A percentile compares a stretch with the other conserved stretches of the same genome.
Conservation (phyloP, 2,797 vertebrate genomes). For the Gymnodraco acuticeps region DNA sequence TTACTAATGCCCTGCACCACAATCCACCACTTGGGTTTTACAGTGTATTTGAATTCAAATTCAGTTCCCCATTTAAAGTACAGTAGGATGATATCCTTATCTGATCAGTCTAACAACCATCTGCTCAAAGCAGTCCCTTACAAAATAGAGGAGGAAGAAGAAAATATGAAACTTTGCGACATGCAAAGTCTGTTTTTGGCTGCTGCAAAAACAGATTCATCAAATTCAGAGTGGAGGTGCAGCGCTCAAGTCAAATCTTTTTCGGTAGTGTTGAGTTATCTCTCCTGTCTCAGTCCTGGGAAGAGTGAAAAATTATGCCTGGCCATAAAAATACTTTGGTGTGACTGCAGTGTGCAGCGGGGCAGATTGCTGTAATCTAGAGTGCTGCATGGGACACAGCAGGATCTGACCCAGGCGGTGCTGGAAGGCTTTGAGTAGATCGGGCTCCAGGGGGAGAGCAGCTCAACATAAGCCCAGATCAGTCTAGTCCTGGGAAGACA, state of each 20-base stretch:
- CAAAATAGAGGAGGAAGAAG: constrained; percentile 32
- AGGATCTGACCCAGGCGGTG: constrained; percentile 49
- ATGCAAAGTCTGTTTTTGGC: constrained; percentile 23
- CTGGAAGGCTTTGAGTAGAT: constrained; percentile 63
- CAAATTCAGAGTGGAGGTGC: constrained; percentile 65
- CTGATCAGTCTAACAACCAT: constrained; percentile 23
- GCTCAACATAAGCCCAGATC: constrained; percentile 76
- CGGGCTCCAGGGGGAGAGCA: constrained; percentile 60
- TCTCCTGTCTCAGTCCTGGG: constrained; percentile 42
- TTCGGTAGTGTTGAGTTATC: constrained; percentile 71
- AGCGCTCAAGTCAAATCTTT: constrained; percentile 61
- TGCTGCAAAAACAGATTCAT: constrained; percentile 66
- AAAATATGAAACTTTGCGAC: background rate
- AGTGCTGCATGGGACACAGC: constrained; percentile 52
- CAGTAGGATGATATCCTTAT: constrained; percentile 6
- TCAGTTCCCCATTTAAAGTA: constrained; percentile 1
- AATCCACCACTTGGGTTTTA: background rate
- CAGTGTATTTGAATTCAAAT: constrained; percentile 6
- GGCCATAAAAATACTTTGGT: constrained; percentile 71
- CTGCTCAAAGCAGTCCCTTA: constrained; percentile 26
- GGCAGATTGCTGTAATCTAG: constrained; percentile 53
- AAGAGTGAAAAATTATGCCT: constrained; percentile 66
- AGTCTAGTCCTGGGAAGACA: constrained; percentile 66
- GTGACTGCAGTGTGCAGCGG: constrained; percentile 41
- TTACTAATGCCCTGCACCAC: constrained; percentile 1